Evolutionary conservation across 2,113 vertebrate genomes (phyloP), one percentile per base, ranked within the genome.

Genomic region (Chlorocebus sabaeus): DNA sequence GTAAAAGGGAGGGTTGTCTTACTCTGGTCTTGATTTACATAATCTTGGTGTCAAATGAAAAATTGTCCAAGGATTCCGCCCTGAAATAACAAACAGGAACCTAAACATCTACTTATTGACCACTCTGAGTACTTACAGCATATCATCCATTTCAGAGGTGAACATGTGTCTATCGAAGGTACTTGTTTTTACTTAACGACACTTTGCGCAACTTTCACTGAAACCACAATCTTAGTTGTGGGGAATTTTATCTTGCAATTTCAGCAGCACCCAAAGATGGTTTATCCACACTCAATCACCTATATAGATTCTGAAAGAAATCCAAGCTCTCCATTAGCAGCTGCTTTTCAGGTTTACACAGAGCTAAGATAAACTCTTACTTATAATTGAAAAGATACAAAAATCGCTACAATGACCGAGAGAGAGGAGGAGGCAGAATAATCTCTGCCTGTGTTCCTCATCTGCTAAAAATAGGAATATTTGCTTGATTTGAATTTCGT

Each of bases 401-500:
- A 76, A 92, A 48, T 43, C 45, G 1, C 48, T 48, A 25, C 1
- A 27, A 79, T 59, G 27, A 45, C 50, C 38, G 22, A 38, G 38
- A 64, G 64, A 64, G 64, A 4, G 30, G 23, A 96, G 0, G 17
- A 72, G 7, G 59, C 11, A 12, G 2, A 68, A 2, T 43, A 52
- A 85, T 52, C 6, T 75, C 1, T 57, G 22, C 27, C 25, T 64
- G 5, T 88, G 9, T 40, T 75, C 3, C 3, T 48, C 16, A 43
- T 90, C 9, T 85, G 43, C 76, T 76, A 81, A 76, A 89, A 81
- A 32, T 76, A 16, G 10, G 11, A 94, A 76, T 89, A 80, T 45
- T 84, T 61, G 9, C n/a, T 79, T 14, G 16, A 40, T 52, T 52
- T 79, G 20, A 81, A 59, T 96, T 92, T 67, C 61, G 32, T 72